A percentile compares a stretch with the other conserved stretches of the same genome.
Evolutionary conservation across 2,113 vertebrate species (phyloP).

Genomic region (Eonycteris spelaea): DNA sequence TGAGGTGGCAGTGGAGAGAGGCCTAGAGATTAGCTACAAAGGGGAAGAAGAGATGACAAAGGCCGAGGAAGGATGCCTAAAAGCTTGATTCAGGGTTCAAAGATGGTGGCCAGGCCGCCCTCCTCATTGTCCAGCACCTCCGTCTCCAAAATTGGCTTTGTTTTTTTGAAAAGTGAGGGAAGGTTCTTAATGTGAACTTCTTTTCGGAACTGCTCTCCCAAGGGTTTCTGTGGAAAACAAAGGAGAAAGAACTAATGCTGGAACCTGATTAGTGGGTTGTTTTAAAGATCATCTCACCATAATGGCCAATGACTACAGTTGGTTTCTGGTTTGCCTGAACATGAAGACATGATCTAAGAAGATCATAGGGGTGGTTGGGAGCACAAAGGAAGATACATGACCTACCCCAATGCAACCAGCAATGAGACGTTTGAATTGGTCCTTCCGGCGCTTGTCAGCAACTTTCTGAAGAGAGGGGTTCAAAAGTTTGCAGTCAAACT

Average conservation of each 20-base stretch:
- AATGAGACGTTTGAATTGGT: conserved; percentile 96
- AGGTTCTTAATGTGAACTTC: conserved; percentile 99
- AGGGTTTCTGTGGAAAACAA: conserved; percentile 89
- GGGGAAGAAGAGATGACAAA: conserved; percentile 78
- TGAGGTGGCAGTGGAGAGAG: conserved; percentile 72
- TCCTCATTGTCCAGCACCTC: conserved; percentile 86
- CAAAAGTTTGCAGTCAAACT: conserved; percentile 92
- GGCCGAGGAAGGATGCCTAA: conserved; percentile 62
- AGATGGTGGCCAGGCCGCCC: conserved; percentile 86
- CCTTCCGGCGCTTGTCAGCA: conserved; percentile 93
- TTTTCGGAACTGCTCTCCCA: conserved; percentile 98
- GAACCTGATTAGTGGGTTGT: neutral
- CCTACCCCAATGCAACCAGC: conserved; percentile 95
- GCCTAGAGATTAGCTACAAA: conserved; percentile 81
- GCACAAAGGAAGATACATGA: neutral
- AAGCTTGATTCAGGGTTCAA: conserved; percentile 84
- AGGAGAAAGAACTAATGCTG: neutral
- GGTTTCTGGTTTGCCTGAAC: neutral
- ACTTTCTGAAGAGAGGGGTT: conserved; percentile 87
- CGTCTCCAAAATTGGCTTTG: conserved; percentile 84
- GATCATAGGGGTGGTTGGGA: neutral
- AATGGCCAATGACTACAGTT: neutral
- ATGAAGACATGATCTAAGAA: neutral
- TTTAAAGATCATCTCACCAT: neutral
- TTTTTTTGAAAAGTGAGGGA: conserved; percentile 95